Conservation (phyloP, 2,888 invertebrate species). For the Leptura quadrifasciata region DNA sequence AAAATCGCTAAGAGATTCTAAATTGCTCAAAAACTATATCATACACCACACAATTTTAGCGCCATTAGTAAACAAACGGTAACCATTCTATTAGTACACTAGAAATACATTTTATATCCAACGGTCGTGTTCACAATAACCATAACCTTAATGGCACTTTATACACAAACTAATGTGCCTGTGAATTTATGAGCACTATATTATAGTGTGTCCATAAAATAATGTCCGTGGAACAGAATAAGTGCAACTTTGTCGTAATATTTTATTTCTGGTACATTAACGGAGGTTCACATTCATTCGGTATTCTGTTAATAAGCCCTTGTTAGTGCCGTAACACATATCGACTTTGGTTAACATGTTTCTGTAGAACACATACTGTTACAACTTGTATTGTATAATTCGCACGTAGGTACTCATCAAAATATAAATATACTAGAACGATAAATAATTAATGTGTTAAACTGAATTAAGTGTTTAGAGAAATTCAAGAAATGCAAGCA, state of each 20-base stretch:
- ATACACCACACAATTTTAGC: neutral
- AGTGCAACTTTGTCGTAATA: conserved; percentile 25
- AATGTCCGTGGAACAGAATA: neutral
- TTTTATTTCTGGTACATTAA: conserved; percentile 12
- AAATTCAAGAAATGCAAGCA: neutral
- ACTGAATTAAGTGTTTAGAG: neutral
- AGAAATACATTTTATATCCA: neutral
- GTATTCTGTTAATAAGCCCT: neutral
- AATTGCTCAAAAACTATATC: no score
- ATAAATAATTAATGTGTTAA: neutral
- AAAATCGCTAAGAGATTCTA: no score
- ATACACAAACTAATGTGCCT: conserved; percentile 22
- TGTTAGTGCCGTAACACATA: neutral
- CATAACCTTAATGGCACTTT: conserved; percentile 28
- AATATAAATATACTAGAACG: neutral
- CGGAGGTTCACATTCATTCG: neutral
- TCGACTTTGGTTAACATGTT: neutral
- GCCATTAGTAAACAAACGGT: neutral
- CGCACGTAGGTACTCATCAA: neutral
- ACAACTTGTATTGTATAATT: neutral
- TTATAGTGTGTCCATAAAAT: conserved; percentile 18
- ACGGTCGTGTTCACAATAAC: neutral
- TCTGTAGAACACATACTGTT: neutral
- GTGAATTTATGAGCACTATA: conserved; percentile 9
- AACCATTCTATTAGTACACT: neutral